A percentile compares a stretch with the other conserved stretches of the same genome.
Conservation (phyloP, 2,888 invertebrate genomes). For the Cantharis nigra region DNA sequence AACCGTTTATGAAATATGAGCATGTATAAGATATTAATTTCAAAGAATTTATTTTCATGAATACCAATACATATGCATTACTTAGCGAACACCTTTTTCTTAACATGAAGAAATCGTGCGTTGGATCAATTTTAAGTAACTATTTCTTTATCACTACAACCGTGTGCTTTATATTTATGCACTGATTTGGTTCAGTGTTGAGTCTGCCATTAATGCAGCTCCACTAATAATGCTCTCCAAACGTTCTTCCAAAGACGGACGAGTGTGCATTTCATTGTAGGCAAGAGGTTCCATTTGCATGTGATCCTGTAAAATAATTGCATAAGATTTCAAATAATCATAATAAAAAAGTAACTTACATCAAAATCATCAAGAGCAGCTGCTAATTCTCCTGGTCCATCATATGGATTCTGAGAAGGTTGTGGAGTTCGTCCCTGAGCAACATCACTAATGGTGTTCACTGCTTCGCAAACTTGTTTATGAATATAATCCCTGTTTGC, state of each 20-base stretch:
- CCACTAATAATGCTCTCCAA: constrained; percentile 97
- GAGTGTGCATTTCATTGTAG: constrained; percentile 89
- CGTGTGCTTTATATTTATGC: too few relatives aligned
- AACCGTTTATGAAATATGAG: too few relatives aligned
- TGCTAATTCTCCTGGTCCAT: constrained; percentile 93
- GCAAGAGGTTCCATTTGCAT: constrained; percentile 96
- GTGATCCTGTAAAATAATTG: constrained; percentile 68
- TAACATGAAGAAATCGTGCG: too few relatives aligned
- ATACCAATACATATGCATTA: too few relatives aligned
- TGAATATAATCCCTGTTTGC: constrained; percentile 95
- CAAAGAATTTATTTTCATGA: too few relatives aligned
- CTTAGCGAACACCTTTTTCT: too few relatives aligned
- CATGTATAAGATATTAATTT: too few relatives aligned
- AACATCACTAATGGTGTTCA: constrained; percentile 92
- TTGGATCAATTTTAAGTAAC: too few relatives aligned
- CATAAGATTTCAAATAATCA: background rate
- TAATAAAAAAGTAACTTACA: constrained; percentile 59
- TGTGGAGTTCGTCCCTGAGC: constrained; percentile 82
- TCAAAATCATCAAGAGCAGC: constrained; percentile 97
- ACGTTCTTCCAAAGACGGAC: constrained; percentile 92
- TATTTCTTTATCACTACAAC: too few relatives aligned
- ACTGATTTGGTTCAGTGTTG: too few relatives aligned
- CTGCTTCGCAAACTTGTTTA: constrained; percentile 94
- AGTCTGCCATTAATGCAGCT: constrained; percentile 97
- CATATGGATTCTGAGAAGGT: constrained; percentile 71